These are phyloP conservation scores for Lomographa bimaculata DNA, from an alignment of 2,888 invertebrate species.

Conservation along the genomic window DNA sequence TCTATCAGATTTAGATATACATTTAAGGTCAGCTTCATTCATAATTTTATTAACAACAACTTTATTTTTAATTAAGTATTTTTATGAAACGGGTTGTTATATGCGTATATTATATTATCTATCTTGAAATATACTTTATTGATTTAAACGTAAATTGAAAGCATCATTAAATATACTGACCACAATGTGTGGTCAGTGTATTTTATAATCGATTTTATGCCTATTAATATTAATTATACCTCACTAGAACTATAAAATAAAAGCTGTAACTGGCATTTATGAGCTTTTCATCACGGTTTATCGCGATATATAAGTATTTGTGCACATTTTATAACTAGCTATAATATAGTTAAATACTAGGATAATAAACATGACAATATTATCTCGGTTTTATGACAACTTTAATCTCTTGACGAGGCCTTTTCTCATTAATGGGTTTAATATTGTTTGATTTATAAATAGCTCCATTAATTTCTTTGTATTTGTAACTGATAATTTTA, in stretches of 20 bases:
- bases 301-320: conserved; percentile 13
- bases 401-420: conserved; percentile 18
- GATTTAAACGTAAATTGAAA: too few relatives aligned
- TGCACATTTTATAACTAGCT: conserved; percentile 10
- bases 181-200: too few relatives aligned
- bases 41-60: neutral
- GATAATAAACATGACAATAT: too few relatives aligned
- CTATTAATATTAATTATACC: conserved; percentile 5
- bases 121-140: too few relatives aligned
- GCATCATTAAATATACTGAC: too few relatives aligned
- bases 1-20: conserved; percentile 10
- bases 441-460: conserved; percentile 16
- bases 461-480: conserved; percentile 14
- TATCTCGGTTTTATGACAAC: conserved; percentile 14
- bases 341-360: too few relatives aligned
- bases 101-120: too few relatives aligned
- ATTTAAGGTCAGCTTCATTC: conserved; percentile 22
- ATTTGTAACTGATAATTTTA: conserved; percentile 7
- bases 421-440: conserved; percentile 12
- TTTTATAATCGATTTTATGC: too few relatives aligned
- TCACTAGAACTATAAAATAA: too few relatives aligned
- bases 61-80: neutral
- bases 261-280: conserved; percentile 5
- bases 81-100: conserved; percentile 6
- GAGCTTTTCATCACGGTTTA: conserved; percentile 9